These are phyloP conservation scores for Deroptyus accipitrinus DNA, from an alignment of 2,113 vertebrate genomes.

Conservation along the genomic window DNA sequence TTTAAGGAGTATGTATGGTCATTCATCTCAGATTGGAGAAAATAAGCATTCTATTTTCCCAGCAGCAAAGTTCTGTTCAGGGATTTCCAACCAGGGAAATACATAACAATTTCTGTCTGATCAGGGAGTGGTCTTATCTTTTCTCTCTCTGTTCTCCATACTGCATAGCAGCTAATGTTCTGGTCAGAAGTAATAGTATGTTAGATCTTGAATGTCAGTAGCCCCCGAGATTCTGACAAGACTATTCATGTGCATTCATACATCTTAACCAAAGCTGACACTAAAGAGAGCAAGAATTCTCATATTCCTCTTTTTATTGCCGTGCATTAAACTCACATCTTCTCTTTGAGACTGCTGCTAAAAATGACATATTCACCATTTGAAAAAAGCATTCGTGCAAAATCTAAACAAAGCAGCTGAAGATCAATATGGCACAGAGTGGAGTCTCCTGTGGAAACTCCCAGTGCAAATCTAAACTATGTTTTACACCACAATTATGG, in stretches of 20 bases:
- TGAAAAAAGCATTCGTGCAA: not conserved
- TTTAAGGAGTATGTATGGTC: not conserved
- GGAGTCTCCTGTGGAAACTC: not conserved
- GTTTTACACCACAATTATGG: not conserved
- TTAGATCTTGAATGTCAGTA: constrained; percentile 60
- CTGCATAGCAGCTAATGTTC: constrained; percentile 24
- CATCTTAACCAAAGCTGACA: constrained; percentile 62
- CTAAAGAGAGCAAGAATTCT: constrained; percentile 59
- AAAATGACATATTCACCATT: not conserved
- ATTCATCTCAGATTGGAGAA: not conserved
- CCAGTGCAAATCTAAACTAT: not conserved
- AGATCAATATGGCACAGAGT: not conserved
- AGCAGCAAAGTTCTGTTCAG: not conserved
- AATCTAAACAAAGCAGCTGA: constrained; percentile 23
- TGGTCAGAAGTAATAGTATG: constrained; percentile 54
- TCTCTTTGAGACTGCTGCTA: constrained; percentile 21
- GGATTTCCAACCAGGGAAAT: not conserved
- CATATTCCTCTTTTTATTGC: constrained; percentile 60
- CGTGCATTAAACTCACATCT: not conserved
- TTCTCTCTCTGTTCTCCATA: not conserved
- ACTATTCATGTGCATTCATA: constrained; percentile 64
- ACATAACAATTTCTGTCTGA: not conserved
- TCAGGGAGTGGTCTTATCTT: constrained; percentile 20
- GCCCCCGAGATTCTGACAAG: constrained; percentile 54
- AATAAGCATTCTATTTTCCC: not conserved